Evolutionary conservation across 2,888 invertebrate genomes (phyloP).

Genomic region (Zygaena filipendulae): DNA sequence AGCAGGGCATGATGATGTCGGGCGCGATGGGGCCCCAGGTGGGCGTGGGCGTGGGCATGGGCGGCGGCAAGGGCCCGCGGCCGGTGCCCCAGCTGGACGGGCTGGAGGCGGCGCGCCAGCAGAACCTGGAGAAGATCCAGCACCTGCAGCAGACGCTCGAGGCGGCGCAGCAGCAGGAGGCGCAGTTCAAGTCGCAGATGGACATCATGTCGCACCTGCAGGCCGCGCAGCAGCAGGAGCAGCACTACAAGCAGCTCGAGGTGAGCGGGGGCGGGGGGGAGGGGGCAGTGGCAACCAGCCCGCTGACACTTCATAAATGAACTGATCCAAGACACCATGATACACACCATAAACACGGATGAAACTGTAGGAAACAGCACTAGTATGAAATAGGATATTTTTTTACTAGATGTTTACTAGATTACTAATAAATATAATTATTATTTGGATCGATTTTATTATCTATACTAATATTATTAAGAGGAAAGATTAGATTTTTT

Average conservation of each 20-base stretch:
- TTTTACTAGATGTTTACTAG: too few species aligned
- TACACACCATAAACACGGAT: too few species aligned
- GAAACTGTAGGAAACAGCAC: too few species aligned
- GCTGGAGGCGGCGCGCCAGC: slow-evolving; percentile 78
- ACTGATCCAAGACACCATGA: too few species aligned
- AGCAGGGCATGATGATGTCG: slow-evolving; percentile 51
- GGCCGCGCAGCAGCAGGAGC: slow-evolving; percentile 82
- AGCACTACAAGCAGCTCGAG: slow-evolving; percentile 81
- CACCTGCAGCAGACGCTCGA: slow-evolving; percentile 81
- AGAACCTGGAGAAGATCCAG: slow-evolving; percentile 80
- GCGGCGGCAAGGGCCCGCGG: slow-evolving; percentile 42
- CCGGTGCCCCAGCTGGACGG: slow-evolving; percentile 59
- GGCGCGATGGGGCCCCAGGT: slow-evolving; percentile 32
- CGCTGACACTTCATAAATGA: too few species aligned
- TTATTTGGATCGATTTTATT: too few species aligned
- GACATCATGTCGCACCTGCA: slow-evolving; percentile 79
- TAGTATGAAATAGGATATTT: too few species aligned
- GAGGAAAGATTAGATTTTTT: too few species aligned
- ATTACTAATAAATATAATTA: too few species aligned
- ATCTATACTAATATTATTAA: too few species aligned
- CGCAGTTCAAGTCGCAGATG: slow-evolving; percentile 82
- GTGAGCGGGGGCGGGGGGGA: slow-evolving; percentile 30
- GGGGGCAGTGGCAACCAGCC: too few species aligned
- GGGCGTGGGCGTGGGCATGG: slow-evolving; percentile 16
- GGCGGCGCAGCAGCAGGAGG: slow-evolving; percentile 80